These are phyloP conservation scores for Sylvilagus floridanus DNA, from an alignment of 2,797 vertebrate species.

Conservation along the genomic window DNA sequence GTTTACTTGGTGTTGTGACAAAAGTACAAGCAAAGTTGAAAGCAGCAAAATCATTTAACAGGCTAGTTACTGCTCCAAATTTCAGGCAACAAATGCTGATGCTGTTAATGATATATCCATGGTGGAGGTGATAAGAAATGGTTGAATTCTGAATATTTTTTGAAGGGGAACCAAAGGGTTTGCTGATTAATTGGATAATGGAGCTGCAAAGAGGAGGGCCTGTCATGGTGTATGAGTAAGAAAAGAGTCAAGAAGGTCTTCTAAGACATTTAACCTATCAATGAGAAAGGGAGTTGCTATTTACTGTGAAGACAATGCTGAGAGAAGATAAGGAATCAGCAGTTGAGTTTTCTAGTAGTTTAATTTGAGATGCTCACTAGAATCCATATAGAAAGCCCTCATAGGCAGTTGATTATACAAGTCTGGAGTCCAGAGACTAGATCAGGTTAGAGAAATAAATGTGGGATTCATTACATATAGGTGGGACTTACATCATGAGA, in stretches of 20 bases:
- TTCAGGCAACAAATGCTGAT: not conserved
- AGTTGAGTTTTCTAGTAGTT: not conserved
- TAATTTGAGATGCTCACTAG: not conserved
- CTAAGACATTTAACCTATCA: not conserved
- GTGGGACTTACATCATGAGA: not conserved
- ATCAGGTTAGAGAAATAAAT: not conserved
- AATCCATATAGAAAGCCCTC: not conserved
- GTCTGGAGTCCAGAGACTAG: not conserved
- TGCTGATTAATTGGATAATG: not conserved
- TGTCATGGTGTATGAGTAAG: not conserved
- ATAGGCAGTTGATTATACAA: not conserved
- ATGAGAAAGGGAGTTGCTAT: not conserved
- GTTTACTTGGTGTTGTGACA: not conserved
- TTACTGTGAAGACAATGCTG: not conserved
- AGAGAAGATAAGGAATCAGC: not conserved
- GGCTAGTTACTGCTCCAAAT: not conserved
- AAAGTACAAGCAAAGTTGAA: not conserved
- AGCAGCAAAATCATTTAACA: not conserved
- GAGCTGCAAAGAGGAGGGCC: too few relatives aligned
- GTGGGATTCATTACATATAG: not conserved
- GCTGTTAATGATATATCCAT: not conserved
- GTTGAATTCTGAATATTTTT: not conserved
- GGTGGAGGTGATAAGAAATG: not conserved
- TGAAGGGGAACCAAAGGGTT: not conserved
- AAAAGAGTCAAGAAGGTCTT: not conserved